phyloP scores from a whole-genome alignment of 2,113 vertebrate species.

The Pimephales promelas region DNA sequence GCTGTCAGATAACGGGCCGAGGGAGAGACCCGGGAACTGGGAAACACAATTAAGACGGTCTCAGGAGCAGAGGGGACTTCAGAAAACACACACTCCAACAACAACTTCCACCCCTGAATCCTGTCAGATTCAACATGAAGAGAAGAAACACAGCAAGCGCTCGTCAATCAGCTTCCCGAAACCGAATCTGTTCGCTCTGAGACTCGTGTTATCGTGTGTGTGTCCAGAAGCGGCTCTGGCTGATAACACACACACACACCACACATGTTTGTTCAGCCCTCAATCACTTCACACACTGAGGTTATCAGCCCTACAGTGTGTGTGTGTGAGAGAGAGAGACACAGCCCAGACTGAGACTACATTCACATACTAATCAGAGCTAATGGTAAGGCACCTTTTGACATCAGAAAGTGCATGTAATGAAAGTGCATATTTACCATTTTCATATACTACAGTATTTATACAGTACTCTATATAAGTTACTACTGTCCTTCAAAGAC shows the following conservation, averaged over 20 bases:
- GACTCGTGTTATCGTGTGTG: neutral
- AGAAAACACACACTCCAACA: slow-evolving; percentile 62
- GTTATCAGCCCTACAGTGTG: slow-evolving; percentile 45
- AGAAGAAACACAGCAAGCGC: slow-evolving; percentile 55
- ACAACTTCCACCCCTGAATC: slow-evolving; percentile 66
- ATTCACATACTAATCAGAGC: slow-evolving; percentile 18
- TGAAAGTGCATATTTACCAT: neutral
- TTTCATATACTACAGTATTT: neutral
- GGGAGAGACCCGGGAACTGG: slow-evolving; percentile 44
- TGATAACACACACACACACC: slow-evolving; percentile 62
- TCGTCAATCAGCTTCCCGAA: slow-evolving; percentile 67
- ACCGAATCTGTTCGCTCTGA: slow-evolving; percentile 25
- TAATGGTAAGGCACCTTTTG: neutral
- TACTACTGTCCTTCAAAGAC: neutral
- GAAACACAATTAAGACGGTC: slow-evolving; percentile 73
- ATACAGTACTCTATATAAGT: neutral
- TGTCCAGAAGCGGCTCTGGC: slow-evolving; percentile 32
- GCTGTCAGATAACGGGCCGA: slow-evolving; percentile 71
- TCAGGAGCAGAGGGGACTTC: slow-evolving; percentile 62
- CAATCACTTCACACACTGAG: no score
- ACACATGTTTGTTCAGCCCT: no score
- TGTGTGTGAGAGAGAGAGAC: neutral
- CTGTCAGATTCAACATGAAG: slow-evolving; percentile 55
- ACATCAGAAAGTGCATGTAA: neutral
- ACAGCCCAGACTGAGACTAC: neutral